Evolutionary conservation across 2,113 vertebrate species (phyloP).

Genomic region (Probosciger aterrimus): DNA sequence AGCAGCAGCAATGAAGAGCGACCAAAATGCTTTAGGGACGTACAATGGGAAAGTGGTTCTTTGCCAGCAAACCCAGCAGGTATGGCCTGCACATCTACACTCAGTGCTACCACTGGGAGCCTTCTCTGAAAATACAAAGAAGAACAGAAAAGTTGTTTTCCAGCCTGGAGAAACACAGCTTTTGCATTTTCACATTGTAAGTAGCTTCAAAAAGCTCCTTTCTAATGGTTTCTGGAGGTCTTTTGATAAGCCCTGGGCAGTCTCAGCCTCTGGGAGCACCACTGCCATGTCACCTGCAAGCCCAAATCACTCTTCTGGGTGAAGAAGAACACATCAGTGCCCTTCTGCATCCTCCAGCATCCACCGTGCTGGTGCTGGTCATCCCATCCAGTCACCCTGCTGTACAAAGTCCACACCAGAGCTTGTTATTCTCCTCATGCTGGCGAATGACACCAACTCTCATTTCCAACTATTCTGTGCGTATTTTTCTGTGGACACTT

Average conservation of each 20-base stretch:
- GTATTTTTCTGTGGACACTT: background rate
- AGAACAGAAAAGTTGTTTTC: background rate
- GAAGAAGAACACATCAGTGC: background rate
- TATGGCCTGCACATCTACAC: background rate
- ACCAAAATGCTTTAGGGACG: background rate
- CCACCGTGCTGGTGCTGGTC: rapidly evolving
- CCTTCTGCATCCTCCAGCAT: background rate
- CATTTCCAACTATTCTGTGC: background rate
- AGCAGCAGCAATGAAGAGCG: background rate
- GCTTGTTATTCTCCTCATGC: background rate
- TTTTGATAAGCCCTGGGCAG: background rate
- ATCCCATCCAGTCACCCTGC: background rate
- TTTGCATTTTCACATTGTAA: background rate
- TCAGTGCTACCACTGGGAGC: background rate
- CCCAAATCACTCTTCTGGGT: background rate
- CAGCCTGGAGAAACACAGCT: background rate
- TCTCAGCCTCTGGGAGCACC: background rate
- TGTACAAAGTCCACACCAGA: background rate
- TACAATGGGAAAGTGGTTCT: background rate
- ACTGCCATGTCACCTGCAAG: rapidly evolving
- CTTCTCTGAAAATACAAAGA: background rate
- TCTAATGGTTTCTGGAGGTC: background rate
- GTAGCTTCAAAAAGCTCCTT: background rate
- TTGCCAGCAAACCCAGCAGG: background rate
- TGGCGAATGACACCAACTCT: background rate